Conservation (phyloP, 2,113 vertebrate species). For the Pygoscelis antarcticus region DNA sequence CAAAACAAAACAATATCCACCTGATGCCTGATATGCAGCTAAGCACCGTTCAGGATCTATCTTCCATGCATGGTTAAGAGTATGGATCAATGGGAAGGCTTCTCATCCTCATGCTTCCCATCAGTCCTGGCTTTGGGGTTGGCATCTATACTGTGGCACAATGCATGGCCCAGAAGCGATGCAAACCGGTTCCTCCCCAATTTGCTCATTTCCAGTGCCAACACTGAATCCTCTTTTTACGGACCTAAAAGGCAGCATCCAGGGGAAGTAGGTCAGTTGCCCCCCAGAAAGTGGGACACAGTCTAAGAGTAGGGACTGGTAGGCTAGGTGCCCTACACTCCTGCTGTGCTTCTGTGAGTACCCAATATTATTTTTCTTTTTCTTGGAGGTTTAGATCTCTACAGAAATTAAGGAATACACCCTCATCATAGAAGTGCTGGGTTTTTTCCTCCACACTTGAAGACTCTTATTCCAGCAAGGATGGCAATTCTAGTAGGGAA, state of each 20-base stretch:
- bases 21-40: background rate
- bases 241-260: background rate
- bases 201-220: background rate
- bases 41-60: background rate
- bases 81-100: background rate
- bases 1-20: accelerated
- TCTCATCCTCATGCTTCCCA: background rate
- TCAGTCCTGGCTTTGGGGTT: background rate
- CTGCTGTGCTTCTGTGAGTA: background rate
- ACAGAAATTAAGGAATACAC: background rate
- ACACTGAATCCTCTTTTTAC: background rate
- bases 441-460: background rate
- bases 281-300: background rate
- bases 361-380: background rate
- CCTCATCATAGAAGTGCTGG: background rate
- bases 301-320: background rate
- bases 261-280: background rate
- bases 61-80: background rate
- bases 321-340: background rate
- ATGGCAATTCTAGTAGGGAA: background rate
- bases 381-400: background rate
- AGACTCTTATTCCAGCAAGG: background rate
- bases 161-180: accelerated
- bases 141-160: background rate
- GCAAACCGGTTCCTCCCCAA: background rate